Evolutionary conservation across 2,113 vertebrate species (phyloP), one percentile per base, ranked within the genome.

Genomic region (Xiphorhynchus elegans): DNA sequence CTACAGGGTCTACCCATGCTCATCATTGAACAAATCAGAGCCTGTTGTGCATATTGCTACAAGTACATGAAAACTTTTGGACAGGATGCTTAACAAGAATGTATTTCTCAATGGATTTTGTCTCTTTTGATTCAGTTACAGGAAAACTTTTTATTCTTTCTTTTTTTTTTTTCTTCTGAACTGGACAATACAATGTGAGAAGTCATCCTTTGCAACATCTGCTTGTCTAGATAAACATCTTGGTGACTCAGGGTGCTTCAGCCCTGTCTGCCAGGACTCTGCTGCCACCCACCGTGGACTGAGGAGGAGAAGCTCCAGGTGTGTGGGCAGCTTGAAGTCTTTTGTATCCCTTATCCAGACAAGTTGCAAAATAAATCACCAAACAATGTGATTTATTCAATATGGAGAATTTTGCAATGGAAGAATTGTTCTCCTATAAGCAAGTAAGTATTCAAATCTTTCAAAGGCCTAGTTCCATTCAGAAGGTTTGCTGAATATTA

Each of bases 281-380:
- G 82, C 95, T 76, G 58, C 89, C 96, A 96, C 94, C 62, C 81
- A 95, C 93, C 1, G 97, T 94, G 92, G 73, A 55, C 26, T 92
- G 52, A 1, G 9, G 58, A 94, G 69, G 87, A 94, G 82, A 96
- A 63, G 39, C 33, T 91, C 80, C 73, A 58, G 49, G 39, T 58
- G 4, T 59, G 62, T 69, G 70, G 44, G 92, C 89, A 93, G 66
- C 70, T 80, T 72, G 44, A 77, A 84, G 52, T 40, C 60, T 96
- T 91, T 50, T 47, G 26, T 49, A 42, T 77, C 62, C 2, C 1
- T 87, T 86, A 35, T 11, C 47, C 59, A 53, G 55, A 73, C 85
- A 72, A 76, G 67, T 81, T 89, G 75, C 79, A 90, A 90, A 69
- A 84, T 64, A 76, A 91, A 70, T 90, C 69, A 84, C 53, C 31